Percentiles rank a stretch among this genome's conserved stretches.
Evolutionary conservation across 2,113 vertebrate species (phyloP).

Genomic region (Strix aluco): DNA sequence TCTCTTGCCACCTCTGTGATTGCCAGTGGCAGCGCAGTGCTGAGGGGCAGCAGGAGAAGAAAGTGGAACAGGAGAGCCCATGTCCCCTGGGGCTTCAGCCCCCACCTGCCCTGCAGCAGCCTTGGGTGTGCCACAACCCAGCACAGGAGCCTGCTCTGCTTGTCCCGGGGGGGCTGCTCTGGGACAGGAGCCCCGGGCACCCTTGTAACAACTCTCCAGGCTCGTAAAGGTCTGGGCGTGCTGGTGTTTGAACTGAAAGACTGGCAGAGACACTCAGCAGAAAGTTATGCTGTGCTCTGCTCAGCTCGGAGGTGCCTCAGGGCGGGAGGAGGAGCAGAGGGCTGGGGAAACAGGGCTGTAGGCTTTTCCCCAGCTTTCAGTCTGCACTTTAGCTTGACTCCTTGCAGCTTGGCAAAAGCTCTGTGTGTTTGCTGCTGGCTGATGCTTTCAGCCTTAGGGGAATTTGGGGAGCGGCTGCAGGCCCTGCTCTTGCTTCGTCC

Average conservation of each 20-base stretch:
- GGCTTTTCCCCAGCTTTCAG: not conserved
- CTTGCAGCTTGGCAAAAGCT: not conserved
- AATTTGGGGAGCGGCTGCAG: not conserved
- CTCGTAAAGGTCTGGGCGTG: not conserved
- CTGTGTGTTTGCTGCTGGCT: not conserved
- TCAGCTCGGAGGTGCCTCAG: not conserved
- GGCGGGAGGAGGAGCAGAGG: not conserved
- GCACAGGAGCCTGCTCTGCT: not conserved
- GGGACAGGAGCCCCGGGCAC: not conserved
- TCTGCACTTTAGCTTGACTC: not conserved
- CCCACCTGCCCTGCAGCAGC: not conserved
- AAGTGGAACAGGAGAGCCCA: not conserved
- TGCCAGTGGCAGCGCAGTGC: accelerated
- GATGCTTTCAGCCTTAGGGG: not conserved
- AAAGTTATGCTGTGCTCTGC: not conserved
- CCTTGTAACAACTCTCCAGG: accelerated
- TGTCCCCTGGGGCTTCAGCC: not conserved
- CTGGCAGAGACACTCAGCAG: not conserved
- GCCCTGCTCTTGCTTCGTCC: not conserved
- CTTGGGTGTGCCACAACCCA: accelerated
- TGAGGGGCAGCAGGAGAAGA: not conserved
- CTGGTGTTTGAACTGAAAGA: not conserved
- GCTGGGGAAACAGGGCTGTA: not conserved
- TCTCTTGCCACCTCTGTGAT: not conserved
- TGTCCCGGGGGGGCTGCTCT: not conserved